Evolutionary conservation across 2,797 vertebrate genomes (phyloP).

Genomic region (Aratinga solstitialis): DNA sequence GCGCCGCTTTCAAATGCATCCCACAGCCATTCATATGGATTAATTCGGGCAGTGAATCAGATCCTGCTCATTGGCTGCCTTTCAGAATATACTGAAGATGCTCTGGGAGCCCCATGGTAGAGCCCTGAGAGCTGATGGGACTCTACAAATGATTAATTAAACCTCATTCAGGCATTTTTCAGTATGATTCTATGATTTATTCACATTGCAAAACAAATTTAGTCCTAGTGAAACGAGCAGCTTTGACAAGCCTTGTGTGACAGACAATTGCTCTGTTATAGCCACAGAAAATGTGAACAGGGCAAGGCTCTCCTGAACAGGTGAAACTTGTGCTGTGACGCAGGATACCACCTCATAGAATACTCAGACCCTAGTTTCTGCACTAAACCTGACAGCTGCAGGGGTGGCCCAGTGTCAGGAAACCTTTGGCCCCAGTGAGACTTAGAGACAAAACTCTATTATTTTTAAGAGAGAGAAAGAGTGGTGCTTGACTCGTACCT

Average conservation of each 20-base stretch:
- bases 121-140: constrained; percentile 2
- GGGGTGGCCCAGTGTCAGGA: not conserved
- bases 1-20: constrained; percentile 68
- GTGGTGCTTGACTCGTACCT: not conserved
- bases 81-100: constrained; percentile 51
- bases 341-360: not conserved
- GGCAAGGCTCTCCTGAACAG: not conserved
- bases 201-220: constrained; percentile 47
- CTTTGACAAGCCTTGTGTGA: constrained; percentile 13
- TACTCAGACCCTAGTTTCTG: not conserved
- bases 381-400: not conserved
- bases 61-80: constrained; percentile 67
- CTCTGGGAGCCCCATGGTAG: not conserved
- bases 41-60: constrained; percentile 68
- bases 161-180: constrained; percentile 34
- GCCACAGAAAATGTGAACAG: not conserved
- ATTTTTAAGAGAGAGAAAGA: not conserved
- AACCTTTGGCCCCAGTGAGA: not conserved
- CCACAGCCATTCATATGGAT: constrained; percentile 68
- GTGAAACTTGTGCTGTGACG: not conserved
- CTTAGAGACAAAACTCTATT: not conserved
- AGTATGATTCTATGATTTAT: constrained; percentile 47
- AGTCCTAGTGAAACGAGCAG: not conserved
- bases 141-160: constrained; percentile 71
- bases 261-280: not conserved